Conservation (phyloP, 2,113 vertebrate genomes). For the Cyphomyrus discorhynchus region DNA sequence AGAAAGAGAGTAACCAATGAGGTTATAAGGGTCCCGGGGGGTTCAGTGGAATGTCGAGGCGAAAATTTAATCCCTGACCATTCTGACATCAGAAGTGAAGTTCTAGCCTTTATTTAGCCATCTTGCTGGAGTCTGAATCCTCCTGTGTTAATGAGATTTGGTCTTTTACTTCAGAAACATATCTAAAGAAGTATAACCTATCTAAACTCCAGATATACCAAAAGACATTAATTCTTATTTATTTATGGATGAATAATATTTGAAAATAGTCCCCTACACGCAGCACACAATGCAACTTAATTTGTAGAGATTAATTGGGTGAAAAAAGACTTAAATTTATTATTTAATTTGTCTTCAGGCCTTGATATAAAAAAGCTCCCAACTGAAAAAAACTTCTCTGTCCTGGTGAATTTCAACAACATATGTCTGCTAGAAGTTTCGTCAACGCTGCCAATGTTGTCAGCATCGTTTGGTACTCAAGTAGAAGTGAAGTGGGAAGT, state of each 20-base stretch:
- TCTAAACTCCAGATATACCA: neutral
- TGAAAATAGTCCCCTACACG: neutral
- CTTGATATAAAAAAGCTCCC: neutral
- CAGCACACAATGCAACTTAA: neutral
- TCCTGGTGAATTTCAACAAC: neutral
- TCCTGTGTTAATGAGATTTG: neutral
- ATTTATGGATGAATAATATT: neutral
- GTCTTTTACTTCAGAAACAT: neutral
- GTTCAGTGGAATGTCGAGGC: neutral
- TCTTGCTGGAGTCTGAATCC: neutral
- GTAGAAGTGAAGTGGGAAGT: neutral
- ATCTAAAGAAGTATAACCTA: neutral
- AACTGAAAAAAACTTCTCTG: neutral
- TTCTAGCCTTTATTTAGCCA: neutral
- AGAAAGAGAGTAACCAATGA: neutral
- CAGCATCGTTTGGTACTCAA: neutral
- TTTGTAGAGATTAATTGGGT: neutral
- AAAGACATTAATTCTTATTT: neutral
- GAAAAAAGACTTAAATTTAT: neutral
- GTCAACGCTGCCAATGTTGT: neutral
- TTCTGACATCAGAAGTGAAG: neutral
- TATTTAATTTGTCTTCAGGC: neutral
- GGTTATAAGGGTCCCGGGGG: constrained; percentile 9
- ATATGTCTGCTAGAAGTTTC: neutral
- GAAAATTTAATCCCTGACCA: neutral